phyloP scores from a whole-genome alignment of 2,888 invertebrate species.

The Hypolimnas misippus region DNA sequence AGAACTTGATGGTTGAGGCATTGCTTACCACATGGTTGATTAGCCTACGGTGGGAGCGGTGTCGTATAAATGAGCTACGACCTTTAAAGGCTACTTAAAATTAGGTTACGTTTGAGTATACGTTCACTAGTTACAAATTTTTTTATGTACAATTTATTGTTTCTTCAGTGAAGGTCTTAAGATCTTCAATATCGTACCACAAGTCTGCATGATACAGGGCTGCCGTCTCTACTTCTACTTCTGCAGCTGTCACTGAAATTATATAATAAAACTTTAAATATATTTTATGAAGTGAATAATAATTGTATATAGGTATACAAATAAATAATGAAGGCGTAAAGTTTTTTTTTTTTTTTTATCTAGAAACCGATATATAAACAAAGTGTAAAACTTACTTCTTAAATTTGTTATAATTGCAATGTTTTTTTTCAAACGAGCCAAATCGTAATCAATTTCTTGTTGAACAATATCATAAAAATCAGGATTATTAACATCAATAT shows the following conservation, averaged over 20 bases:
- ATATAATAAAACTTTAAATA: too few species aligned
- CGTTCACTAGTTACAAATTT: background rate
- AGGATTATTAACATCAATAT: constrained; percentile 58
- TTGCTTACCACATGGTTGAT: too few species aligned
- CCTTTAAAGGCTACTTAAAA: too few species aligned
- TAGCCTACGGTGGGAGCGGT: too few species aligned
- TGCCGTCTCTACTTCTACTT: constrained; percentile 66
- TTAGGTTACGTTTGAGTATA: too few species aligned
- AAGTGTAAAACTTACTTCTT: constrained; percentile 65
- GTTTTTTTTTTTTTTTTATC: too few species aligned
- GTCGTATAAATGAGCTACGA: too few species aligned
- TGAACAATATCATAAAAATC: constrained; percentile 59
- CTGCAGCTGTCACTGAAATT: constrained; percentile 60
- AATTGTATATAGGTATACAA: too few species aligned
- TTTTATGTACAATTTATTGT: background rate
- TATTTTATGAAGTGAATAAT: too few species aligned
- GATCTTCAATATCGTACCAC: constrained; percentile 56
- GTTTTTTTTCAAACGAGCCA: constrained; percentile 58
- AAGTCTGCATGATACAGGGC: constrained; percentile 62
- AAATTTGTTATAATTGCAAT: constrained; percentile 54
- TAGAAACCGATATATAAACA: background rate
- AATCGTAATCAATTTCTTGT: constrained; percentile 56
- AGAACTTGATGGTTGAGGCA: too few species aligned
- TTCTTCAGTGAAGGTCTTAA: constrained; percentile 42
- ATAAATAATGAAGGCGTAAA: too few species aligned